These are phyloP conservation scores for Subacronicta megacephala DNA, from an alignment of 2,888 invertebrate genomes.

Conservation along the genomic window DNA sequence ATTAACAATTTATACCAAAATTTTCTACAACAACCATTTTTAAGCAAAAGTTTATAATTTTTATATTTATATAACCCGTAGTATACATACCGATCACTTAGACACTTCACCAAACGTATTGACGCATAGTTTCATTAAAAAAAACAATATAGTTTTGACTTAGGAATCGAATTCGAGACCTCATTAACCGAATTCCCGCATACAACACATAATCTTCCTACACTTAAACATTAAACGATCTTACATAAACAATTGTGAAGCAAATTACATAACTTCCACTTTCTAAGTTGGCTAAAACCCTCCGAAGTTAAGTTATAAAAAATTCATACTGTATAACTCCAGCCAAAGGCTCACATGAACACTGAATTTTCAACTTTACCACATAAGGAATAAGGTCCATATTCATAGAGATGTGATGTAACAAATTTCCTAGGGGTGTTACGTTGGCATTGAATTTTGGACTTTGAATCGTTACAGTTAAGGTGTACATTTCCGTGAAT, in stretches of 20 bases:
- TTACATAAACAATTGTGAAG: conserved; percentile 27
- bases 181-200: too few relatives aligned
- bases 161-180: too few relatives aligned
- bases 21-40: too few relatives aligned
- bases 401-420: conserved; percentile 19
- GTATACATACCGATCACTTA: too few relatives aligned
- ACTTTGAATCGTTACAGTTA: conserved; percentile 13
- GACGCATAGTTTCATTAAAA: too few relatives aligned
- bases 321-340: conserved; percentile 59
- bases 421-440: conserved; percentile 18
- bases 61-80: too few relatives aligned
- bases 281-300: conserved; percentile 40
- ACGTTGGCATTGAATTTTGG: conserved; percentile 20
- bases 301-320: conserved; percentile 57
- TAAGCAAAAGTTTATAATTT: too few relatives aligned
- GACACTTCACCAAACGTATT: too few relatives aligned
- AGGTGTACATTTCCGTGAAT: conserved; percentile 30
- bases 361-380: conserved; percentile 46
- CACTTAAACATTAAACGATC: conserved; percentile 36
- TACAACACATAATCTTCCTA: conserved; percentile 11
- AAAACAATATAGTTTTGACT: too few relatives aligned
- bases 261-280: conserved; percentile 47
- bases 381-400: not conserved
- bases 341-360: conserved; percentile 26
- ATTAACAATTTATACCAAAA: too few relatives aligned